A percentile compares a stretch with the other conserved stretches of the same genome.
Evolutionary conservation across 2,113 vertebrate genomes (phyloP).

Genomic region (Cervus canadensis): DNA sequence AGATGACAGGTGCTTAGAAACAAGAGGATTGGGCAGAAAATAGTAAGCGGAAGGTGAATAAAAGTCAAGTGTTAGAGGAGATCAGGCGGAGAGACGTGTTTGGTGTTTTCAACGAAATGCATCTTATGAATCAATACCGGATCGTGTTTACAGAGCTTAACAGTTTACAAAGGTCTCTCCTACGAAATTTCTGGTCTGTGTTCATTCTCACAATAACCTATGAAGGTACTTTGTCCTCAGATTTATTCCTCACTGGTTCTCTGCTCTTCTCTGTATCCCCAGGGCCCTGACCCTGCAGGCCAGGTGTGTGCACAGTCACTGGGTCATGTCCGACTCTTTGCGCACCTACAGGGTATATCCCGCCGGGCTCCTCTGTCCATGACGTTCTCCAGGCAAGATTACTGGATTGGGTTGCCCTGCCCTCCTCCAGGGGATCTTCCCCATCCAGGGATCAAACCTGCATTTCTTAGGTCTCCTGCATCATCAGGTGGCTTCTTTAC

Average conservation of each 20-base stretch:
- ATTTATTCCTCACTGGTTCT: background rate
- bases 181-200: background rate
- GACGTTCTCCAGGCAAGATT: background rate
- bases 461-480: background rate
- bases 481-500: background rate
- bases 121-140: background rate
- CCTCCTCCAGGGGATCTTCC: background rate
- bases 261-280: background rate
- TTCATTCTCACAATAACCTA: background rate
- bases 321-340: fast-evolving
- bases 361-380: fast-evolving
- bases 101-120: background rate
- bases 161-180: background rate
- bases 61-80: background rate
- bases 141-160: background rate
- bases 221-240: background rate
- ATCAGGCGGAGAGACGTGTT: background rate
- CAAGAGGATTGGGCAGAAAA: background rate
- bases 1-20: background rate
- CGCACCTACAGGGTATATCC: fast-evolving
- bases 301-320: background rate
- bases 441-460: background rate
- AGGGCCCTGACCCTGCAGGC: background rate
- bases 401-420: background rate
- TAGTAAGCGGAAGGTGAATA: background rate